These are phyloP conservation scores for Altica lythri DNA, from an alignment of 2,888 invertebrate species.

Conservation along the genomic window DNA sequence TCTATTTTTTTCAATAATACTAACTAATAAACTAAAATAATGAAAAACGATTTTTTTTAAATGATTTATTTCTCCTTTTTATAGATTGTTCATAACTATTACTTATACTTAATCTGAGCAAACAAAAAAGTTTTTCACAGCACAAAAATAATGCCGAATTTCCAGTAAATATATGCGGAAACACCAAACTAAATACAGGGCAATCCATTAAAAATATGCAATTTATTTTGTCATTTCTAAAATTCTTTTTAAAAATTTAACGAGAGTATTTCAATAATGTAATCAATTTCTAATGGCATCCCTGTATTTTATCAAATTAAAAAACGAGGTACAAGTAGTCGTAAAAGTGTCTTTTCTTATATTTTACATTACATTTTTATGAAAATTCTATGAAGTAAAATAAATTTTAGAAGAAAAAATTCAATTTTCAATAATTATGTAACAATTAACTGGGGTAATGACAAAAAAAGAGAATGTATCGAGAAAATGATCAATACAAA, in stretches of 20 bases:
- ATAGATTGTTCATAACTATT: slow-evolving; percentile 20
- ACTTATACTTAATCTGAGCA: slow-evolving; percentile 28
- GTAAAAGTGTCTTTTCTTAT: slow-evolving; percentile 2
- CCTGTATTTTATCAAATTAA: slow-evolving; percentile 1
- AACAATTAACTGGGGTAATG: not conserved
- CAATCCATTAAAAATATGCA: not conserved
- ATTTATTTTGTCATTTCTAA: not conserved
- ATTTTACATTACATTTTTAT: slow-evolving; percentile 9
- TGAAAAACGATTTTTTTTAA: no score
- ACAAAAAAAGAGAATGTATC: not conserved
- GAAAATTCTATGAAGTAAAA: slow-evolving; percentile 15
- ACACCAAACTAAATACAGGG: slow-evolving; percentile 9
- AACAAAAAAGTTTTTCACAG: slow-evolving; percentile 22
- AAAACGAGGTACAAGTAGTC: slow-evolving; percentile 5
- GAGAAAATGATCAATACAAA: slow-evolving; percentile 19
- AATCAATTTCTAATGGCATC: no score
- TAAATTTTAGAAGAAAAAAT: not conserved
- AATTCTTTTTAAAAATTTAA: not conserved
- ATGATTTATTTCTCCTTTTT: slow-evolving; percentile 18
- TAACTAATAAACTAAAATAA: no score
- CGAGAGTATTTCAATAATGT: no score
- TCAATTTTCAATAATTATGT: slow-evolving; percentile 9
- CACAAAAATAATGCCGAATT: slow-evolving; percentile 22
- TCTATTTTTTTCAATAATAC: no score
- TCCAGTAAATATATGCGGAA: not conserved